Conservation (phyloP, 2,797 vertebrate species). For the Sebastes taczanowskii region DNA sequence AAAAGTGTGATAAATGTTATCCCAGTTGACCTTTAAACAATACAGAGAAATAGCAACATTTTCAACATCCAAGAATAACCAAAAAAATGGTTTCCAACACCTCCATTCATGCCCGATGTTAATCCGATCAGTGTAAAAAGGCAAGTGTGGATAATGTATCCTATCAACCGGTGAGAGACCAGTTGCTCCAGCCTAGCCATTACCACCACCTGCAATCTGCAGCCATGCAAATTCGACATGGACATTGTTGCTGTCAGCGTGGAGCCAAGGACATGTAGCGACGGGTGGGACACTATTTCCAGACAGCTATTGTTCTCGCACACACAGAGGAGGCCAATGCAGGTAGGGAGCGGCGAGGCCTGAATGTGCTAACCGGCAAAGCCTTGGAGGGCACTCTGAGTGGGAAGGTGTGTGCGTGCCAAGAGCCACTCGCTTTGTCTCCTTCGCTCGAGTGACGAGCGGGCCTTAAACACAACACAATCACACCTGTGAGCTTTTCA, state of each 20-base stretch:
- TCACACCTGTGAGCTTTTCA: constrained; percentile 65
- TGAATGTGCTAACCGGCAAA: constrained; percentile 56
- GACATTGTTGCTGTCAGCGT: constrained; percentile 48
- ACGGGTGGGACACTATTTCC: constrained; percentile 35
- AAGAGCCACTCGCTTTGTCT: constrained; percentile 62
- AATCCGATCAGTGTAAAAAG: constrained; percentile 38
- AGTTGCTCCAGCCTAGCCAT: constrained; percentile 42
- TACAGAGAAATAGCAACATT: background rate
- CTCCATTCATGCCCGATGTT: constrained; percentile 7
- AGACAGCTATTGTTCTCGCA: constrained; percentile 64
- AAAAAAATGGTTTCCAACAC: background rate
- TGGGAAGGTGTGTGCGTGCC: constrained; percentile 34
- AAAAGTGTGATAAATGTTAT: background rate
- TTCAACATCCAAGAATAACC: background rate
- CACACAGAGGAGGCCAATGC: constrained; percentile 46
- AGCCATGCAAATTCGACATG: constrained; percentile 36
- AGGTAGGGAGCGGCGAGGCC: constrained; percentile 38
- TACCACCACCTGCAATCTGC: constrained; percentile 26
- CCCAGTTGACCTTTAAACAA: background rate
- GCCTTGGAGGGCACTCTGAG: constrained; percentile 50
- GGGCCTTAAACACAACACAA: constrained; percentile 51
- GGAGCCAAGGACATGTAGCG: constrained; percentile 45
- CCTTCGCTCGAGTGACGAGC: constrained; percentile 48
- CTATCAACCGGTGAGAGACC: constrained; percentile 50
- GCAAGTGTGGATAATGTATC: constrained; percentile 30